Evolutionary conservation across 1,140 invertebrate genomes (phyloP).

Genomic region (Bactericera cockerelli): DNA sequence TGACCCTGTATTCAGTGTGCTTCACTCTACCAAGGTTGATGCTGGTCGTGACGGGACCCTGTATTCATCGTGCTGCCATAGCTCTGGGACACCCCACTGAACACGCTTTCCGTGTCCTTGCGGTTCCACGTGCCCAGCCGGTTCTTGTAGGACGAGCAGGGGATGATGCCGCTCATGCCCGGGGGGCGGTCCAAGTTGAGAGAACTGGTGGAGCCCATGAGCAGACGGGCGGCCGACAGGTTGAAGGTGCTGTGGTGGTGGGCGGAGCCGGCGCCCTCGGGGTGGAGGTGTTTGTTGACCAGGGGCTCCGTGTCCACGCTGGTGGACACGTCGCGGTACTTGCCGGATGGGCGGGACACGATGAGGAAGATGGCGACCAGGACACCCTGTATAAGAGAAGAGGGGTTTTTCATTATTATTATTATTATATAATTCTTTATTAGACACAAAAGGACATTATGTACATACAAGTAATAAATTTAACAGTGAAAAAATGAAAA

Average conservation of each 20-base stretch:
- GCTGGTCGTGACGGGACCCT: too few relatives aligned
- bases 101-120: slow-evolving; percentile 22
- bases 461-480: too few relatives aligned
- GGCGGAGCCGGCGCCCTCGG: slow-evolving; percentile 4
- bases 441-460: too few relatives aligned
- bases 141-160: slow-evolving; percentile 59
- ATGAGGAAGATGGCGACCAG: slow-evolving; percentile 29
- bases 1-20: too few relatives aligned
- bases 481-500: too few relatives aligned
- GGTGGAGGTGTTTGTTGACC: slow-evolving; percentile 22
- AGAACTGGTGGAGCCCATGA: background rate
- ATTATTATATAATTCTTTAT: too few relatives aligned
- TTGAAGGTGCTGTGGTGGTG: background rate
- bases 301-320: slow-evolving; percentile 26
- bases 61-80: background rate
- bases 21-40: too few relatives aligned
- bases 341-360: slow-evolving; percentile 27
- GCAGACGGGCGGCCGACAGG: slow-evolving; percentile 18
- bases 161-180: slow-evolving; percentile 52
- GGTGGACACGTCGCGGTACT: slow-evolving; percentile 29
- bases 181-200: slow-evolving; percentile 33
- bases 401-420: too few relatives aligned
- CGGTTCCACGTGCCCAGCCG: slow-evolving; percentile 42
- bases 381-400: slow-evolving; percentile 27
- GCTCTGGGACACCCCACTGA: slow-evolving; percentile 9